Evolutionary conservation across 2,113 vertebrate genomes (phyloP), one percentile per base, ranked within the genome.

Genomic region (Meles meles): DNA sequence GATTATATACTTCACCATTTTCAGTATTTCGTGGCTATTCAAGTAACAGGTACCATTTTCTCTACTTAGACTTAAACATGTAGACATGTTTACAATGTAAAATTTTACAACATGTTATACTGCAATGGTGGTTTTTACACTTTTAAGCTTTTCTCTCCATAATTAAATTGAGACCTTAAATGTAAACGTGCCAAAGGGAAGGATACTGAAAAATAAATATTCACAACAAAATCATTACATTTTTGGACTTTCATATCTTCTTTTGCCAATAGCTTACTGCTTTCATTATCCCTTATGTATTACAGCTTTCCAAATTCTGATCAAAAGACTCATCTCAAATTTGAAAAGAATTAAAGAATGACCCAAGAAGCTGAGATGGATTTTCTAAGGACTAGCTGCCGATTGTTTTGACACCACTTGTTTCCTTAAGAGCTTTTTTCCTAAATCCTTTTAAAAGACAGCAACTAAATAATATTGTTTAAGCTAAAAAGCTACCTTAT

Each of bases 121-220:
- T 98, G 97, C 94, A 61, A 39, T 96, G 67, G 87, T 63, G 86
- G n/a, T 82, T 93, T 94, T 96, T 98, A 80, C 81, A 91, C 96
- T 92, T 96, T 97, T 80, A 96, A 89, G 47, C 90, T 94, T 13
- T 55, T 94, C 84, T 98, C 31, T 72, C 49, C 23, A 95, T 94
- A 97, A 98, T 98, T 98, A 98, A 98, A 97, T 96, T 34, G 95
- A 97, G 96, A 52, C 42, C 67, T 97, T 95, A 95, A 98, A 96
- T 77, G 15, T 92, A 96, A 94, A 76, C 17, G 61, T 96, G 86
- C 96, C 59, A 74, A 76, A 90, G 65, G 6, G 21, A 95, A 81
- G 57, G 49, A 61, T 23, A 57, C 42, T 76, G 63, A 89, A 88
- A 98, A 96, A 86, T 55, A 92, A 79, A 86, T 83, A 5, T 52